Evolutionary conservation across 2,888 invertebrate species (phyloP).

Genomic region (Onthophagus sagittarius): DNA sequence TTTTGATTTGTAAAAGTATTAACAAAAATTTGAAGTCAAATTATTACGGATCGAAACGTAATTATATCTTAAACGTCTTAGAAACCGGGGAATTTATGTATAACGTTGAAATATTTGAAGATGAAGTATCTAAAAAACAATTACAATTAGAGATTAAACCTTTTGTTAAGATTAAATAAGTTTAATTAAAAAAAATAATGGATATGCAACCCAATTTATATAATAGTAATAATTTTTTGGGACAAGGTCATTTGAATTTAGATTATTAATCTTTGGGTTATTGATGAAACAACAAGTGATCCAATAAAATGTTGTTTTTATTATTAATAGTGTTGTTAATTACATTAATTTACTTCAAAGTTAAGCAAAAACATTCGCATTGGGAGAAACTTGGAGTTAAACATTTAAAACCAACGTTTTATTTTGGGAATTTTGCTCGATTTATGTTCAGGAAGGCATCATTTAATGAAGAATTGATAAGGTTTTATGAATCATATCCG

Average conservation of each 20-base stretch:
- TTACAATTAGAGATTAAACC: not conserved
- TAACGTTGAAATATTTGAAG: not conserved
- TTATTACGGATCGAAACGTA: not conserved
- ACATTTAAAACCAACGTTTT: constrained; percentile 8
- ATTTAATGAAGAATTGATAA: constrained; percentile 22
- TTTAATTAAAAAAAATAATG: too few relatives aligned
- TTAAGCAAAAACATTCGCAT: not conserved
- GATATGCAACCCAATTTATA: too few relatives aligned
- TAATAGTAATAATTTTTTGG: too few relatives aligned
- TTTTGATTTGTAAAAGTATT: not conserved
- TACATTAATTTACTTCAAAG: not conserved
- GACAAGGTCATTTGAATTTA: too few relatives aligned
- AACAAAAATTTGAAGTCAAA: not conserved
- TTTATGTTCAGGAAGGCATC: constrained; percentile 19
- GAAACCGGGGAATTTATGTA: not conserved
- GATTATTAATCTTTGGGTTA: too few relatives aligned
- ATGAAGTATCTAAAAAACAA: not conserved
- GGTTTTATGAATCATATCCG: constrained; percentile 30
- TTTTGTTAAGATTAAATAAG: too few relatives aligned
- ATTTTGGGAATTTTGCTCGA: constrained; percentile 21
- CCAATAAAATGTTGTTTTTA: not conserved
- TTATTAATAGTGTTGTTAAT: not conserved
- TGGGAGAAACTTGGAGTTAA: not conserved
- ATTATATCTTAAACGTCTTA: not conserved
- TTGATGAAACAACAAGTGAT: not conserved